Evolutionary conservation across 2,113 vertebrate species (phyloP).

Genomic region (Perca fluviatilis): DNA sequence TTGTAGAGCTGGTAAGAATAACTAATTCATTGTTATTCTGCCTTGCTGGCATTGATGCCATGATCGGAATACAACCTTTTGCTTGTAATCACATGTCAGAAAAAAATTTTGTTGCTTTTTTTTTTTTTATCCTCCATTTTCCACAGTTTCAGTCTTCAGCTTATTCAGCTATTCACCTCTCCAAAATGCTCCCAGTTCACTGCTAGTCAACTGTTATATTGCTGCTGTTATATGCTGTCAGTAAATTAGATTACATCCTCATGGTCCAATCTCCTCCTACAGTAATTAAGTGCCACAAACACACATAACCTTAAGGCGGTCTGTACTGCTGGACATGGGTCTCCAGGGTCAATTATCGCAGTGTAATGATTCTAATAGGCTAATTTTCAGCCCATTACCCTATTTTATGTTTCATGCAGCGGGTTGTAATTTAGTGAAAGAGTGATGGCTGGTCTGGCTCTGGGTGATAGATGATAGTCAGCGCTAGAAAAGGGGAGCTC

Average conservation of each 20-base stretch:
- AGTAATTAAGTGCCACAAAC: conserved; percentile 65
- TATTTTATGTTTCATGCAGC: conserved; percentile 77
- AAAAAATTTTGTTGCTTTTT: background rate
- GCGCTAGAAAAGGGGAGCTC: conserved; percentile 35
- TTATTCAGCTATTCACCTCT: conserved; percentile 7
- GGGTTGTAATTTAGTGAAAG: conserved; percentile 75
- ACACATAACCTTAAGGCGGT: conserved; percentile 51
- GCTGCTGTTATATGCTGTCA: conserved; percentile 31
- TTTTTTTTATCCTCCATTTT: background rate
- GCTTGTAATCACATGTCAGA: background rate
- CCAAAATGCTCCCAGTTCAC: conserved; percentile 43
- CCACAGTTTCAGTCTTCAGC: background rate
- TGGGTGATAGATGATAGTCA: conserved; percentile 71
- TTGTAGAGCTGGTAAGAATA: background rate
- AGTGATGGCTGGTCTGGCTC: conserved; percentile 62
- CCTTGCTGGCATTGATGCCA: background rate
- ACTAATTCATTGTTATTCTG: background rate
- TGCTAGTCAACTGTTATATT: conserved; percentile 35
- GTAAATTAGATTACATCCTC: conserved; percentile 66
- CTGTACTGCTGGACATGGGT: conserved; percentile 69
- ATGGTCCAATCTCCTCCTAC: conserved; percentile 58
- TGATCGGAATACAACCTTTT: background rate
- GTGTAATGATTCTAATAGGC: conserved; percentile 79
- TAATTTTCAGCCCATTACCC: conserved; percentile 80
- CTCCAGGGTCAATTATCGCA: conserved; percentile 77